Percentiles rank a stretch among this genome's conserved stretches.
Conservation (phyloP, 2,888 invertebrate species). For the Drosophila tripunctata region DNA sequence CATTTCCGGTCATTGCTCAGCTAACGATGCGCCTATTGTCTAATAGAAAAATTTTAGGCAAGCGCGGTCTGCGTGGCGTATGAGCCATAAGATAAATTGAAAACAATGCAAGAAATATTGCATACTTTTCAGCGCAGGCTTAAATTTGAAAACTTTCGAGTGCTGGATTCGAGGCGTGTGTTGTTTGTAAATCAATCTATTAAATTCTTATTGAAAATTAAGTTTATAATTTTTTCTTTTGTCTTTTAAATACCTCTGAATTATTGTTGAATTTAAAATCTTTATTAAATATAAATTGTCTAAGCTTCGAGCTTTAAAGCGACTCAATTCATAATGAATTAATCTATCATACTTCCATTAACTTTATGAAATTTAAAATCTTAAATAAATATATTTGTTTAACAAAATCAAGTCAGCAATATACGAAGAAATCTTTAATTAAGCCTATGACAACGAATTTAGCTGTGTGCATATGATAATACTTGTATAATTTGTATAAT, state of each 20-base stretch:
- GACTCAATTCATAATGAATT: no score
- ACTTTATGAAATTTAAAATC: neutral
- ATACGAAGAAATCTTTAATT: neutral
- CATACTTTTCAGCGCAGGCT: slow-evolving; percentile 1
- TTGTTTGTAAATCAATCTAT: no score
- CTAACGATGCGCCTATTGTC: slow-evolving; percentile 39
- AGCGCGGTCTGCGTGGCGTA: slow-evolving; percentile 8
- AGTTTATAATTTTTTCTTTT: no score
- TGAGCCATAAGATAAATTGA: slow-evolving; percentile 10
- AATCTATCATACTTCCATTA: no score
- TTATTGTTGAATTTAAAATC: no score
- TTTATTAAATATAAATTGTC: no score
- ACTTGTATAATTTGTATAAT: slow-evolving; percentile 16
- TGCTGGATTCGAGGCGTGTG: no score
- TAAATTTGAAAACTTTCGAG: neutral
- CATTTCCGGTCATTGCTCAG: slow-evolving; percentile 48
- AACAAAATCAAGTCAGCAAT: neutral
- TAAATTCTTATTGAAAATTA: no score
- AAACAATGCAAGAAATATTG: neutral
- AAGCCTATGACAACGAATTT: neutral
- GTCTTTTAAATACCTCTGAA: no score
- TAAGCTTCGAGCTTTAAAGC: no score
- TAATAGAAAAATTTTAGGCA: neutral
- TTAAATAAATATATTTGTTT: neutral
- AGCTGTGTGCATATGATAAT: neutral